phyloP scores from a whole-genome alignment of 92 coral and sea anemone species.

The Isaurus tuberculatus region DNA sequence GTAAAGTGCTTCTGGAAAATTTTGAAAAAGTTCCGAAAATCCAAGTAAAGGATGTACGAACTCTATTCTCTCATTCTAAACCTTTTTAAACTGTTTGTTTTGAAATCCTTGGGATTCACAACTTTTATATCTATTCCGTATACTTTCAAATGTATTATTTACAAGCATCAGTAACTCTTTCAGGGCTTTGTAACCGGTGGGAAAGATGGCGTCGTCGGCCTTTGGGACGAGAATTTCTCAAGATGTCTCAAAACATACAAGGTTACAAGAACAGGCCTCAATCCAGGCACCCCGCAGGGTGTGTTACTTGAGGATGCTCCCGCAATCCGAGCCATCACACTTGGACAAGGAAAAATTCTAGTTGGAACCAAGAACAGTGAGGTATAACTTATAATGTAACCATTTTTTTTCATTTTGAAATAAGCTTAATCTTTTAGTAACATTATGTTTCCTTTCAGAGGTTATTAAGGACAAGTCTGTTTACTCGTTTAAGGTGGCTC shows the following conservation, averaged over 20 bases:
- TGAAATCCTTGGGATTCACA: too few relatives aligned
- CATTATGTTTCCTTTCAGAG: background rate
- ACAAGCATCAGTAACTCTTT: background rate
- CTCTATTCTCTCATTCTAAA: too few relatives aligned
- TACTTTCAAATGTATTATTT: too few relatives aligned
- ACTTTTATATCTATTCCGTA: too few relatives aligned
- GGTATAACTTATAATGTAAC: slow-evolving; percentile 53
- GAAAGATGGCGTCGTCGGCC: slow-evolving; percentile 91
- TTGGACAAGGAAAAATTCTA: slow-evolving; percentile 94
- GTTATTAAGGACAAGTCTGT: too few relatives aligned
- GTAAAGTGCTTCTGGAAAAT: too few relatives aligned
- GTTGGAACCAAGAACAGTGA: slow-evolving; percentile 98
- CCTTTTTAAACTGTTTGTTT: too few relatives aligned
- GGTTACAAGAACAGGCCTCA: slow-evolving; percentile 81
- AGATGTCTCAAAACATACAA: slow-evolving; percentile 96
- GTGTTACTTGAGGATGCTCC: slow-evolving; percentile 86
- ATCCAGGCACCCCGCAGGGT: slow-evolving; percentile 80
- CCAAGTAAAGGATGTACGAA: too few relatives aligned
- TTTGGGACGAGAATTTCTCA: slow-evolving; percentile 94
- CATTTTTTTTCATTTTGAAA: background rate
- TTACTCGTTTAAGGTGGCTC: too few relatives aligned
- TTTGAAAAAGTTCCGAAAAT: too few relatives aligned
- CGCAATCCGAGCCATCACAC: slow-evolving; percentile 91
- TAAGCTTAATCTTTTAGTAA: background rate
- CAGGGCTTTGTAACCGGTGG: slow-evolving; percentile 99